Evolutionary conservation across 1,140 invertebrate genomes (phyloP).

Genomic region (Lordiphosa collinella): DNA sequence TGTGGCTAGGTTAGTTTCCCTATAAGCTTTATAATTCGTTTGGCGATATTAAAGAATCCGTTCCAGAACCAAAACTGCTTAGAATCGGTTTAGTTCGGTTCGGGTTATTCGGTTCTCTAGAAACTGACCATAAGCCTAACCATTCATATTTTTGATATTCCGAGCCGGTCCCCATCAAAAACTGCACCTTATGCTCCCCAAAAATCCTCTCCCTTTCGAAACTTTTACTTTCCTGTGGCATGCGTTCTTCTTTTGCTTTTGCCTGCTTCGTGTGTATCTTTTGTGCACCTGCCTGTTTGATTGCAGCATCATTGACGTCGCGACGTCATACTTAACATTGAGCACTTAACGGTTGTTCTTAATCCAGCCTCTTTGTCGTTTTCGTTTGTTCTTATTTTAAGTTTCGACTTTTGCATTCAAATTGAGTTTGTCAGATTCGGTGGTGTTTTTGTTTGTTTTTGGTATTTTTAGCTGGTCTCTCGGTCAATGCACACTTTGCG

Average conservation of each 20-base stretch:
- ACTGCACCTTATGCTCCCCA: too few relatives aligned
- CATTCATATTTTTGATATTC: too few relatives aligned
- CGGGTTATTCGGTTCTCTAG: too few relatives aligned
- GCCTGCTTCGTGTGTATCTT: neutral
- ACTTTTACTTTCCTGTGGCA: conserved; percentile 5
- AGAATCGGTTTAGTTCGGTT: too few relatives aligned
- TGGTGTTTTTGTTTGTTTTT: conserved; percentile 8
- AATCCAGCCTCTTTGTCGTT: conserved; percentile 16
- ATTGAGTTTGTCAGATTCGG: conserved; percentile 14
- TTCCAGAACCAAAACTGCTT: too few relatives aligned
- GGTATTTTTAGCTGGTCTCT: conserved; percentile 41
- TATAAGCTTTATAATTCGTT: too few relatives aligned
- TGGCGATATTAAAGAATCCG: too few relatives aligned
- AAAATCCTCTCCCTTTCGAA: conserved; percentile 40
- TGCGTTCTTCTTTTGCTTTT: neutral
- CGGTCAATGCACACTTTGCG: conserved; percentile 67
- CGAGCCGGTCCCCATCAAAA: too few relatives aligned
- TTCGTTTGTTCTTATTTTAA: conserved; percentile 48
- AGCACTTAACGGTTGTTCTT: conserved; percentile 62
- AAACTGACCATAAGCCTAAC: too few relatives aligned
- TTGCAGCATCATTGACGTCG: conserved; percentile 33
- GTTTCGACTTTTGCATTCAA: conserved; percentile 13
- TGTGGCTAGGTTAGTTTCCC: too few relatives aligned
- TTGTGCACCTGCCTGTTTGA: neutral
- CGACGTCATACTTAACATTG: conserved; percentile 43